phyloP scores from a whole-genome alignment of 2,797 vertebrate genomes.

The Spinus pinus region DNA sequence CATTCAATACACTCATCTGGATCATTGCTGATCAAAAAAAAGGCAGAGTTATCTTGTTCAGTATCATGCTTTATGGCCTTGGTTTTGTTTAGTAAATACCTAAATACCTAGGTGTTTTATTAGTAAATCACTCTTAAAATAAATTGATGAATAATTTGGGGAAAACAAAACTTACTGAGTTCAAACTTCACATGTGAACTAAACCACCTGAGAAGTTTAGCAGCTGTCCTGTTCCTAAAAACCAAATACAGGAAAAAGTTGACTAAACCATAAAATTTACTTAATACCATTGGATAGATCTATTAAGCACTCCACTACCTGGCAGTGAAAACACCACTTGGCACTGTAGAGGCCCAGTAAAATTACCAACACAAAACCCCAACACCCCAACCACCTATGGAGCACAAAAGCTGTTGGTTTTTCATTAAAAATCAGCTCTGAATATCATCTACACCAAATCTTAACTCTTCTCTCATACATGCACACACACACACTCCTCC shows the following conservation, averaged over 20 bases:
- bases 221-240: slow-evolving; percentile 34
- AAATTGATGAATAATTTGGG: background rate
- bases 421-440: background rate
- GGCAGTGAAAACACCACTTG: slow-evolving; percentile 38
- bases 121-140: background rate
- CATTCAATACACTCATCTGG: background rate
- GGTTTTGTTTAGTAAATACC: background rate
- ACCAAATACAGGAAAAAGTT: slow-evolving; percentile 33
- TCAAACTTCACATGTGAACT: background rate
- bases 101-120: background rate
- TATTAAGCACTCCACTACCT: slow-evolving; percentile 40
- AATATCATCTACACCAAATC: background rate
- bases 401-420: background rate
- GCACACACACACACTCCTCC: accelerated
- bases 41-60: background rate
- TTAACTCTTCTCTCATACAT: background rate
- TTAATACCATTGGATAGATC: slow-evolving; percentile 33
- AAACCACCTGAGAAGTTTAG: background rate
- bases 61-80: background rate
- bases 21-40: background rate
- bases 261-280: slow-evolving; percentile 11
- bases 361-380: background rate
- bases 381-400: background rate
- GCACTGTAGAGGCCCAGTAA: background rate
- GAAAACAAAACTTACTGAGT: background rate